Evolutionary conservation across 2,113 vertebrate genomes (phyloP).

Genomic region (Cavia aperea): DNA sequence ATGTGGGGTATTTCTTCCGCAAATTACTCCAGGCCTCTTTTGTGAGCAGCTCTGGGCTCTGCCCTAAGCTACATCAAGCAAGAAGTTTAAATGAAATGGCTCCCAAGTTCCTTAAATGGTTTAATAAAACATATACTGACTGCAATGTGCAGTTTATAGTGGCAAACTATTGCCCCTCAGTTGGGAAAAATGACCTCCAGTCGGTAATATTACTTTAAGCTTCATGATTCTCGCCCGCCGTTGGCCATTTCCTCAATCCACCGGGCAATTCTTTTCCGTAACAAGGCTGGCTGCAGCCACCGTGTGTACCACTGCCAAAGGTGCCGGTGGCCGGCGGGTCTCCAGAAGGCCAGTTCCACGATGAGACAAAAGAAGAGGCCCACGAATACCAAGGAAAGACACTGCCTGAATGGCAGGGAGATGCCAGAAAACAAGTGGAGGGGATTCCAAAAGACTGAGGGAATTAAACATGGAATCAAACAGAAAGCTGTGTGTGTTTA

Average conservation of each 20-base stretch:
- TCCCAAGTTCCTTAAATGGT: conserved; percentile 84
- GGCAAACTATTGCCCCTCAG: conserved; percentile 82
- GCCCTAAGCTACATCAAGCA: conserved; percentile 75
- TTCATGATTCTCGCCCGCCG: conserved; percentile 79
- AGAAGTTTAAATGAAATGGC: conserved; percentile 82
- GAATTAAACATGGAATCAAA: background rate
- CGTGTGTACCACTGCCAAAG: conserved; percentile 61
- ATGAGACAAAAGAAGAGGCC: conserved; percentile 72
- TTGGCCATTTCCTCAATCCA: conserved; percentile 80
- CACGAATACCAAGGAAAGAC: conserved; percentile 49
- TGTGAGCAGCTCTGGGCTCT: conserved; percentile 72
- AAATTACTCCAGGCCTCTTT: conserved; percentile 67
- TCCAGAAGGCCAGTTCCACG: conserved; percentile 65
- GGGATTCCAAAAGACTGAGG: background rate
- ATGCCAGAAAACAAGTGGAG: conserved; percentile 39
- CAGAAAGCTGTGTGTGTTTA: background rate
- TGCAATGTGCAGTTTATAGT: conserved; percentile 82
- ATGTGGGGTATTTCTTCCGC: conserved; percentile 68
- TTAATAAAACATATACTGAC: conserved; percentile 86
- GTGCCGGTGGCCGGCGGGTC: conserved; percentile 61
- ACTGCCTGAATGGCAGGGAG: conserved; percentile 55
- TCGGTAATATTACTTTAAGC: conserved; percentile 82
- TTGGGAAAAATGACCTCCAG: conserved; percentile 84
- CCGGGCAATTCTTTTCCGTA: conserved; percentile 81
- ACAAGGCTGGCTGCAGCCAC: conserved; percentile 78